Percentiles rank a stretch among this genome's conserved stretches.
Conservation (phyloP, 2,797 vertebrate species). For the Notolepis coatsorum region DNA sequence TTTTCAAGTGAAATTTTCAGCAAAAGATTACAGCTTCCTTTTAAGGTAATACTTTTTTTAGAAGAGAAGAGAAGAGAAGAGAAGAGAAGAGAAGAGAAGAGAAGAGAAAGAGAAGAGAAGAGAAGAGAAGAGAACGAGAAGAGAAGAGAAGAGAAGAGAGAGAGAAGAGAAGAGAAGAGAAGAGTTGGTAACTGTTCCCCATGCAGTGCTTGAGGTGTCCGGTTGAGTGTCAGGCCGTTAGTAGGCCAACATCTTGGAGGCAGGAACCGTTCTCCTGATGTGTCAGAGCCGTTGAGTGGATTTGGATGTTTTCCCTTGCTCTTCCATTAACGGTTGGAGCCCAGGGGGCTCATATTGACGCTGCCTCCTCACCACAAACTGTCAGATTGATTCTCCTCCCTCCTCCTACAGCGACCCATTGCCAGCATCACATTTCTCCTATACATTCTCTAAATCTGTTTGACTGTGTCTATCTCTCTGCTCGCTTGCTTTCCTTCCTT, state of each 20-base stretch:
- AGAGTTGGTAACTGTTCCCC: slow-evolving; percentile 41
- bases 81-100: too few species aligned
- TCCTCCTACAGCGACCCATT: slow-evolving; percentile 6
- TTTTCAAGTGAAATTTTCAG: too few species aligned
- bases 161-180: too few species aligned
- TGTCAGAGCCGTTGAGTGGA: slow-evolving; percentile 60
- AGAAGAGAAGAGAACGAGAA: too few species aligned
- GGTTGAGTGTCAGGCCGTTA: slow-evolving; percentile 56
- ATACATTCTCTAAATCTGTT: slow-evolving; percentile 13
- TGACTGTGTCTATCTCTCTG: slow-evolving; percentile 28
- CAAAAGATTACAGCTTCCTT: too few species aligned
- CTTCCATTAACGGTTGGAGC: slow-evolving; percentile 55
- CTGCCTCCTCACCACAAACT: slow-evolving; percentile 51
- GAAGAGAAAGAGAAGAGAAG: too few species aligned
- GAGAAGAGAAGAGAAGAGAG: too few species aligned
- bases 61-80: too few species aligned
- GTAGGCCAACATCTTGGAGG: slow-evolving; percentile 57
- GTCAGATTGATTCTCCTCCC: slow-evolving; percentile 39
- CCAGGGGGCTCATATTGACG: slow-evolving; percentile 57
- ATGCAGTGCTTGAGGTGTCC: slow-evolving; percentile 47
- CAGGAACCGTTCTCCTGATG: slow-evolving; percentile 32
- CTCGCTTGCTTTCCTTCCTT: slow-evolving; percentile 1
- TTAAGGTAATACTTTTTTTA: too few species aligned
- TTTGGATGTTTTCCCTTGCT: slow-evolving; percentile 63
- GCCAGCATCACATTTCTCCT: slow-evolving; percentile 8